Evolutionary conservation across 2,888 invertebrate genomes (phyloP).

Genomic region (Caenorhabditis becei): DNA sequence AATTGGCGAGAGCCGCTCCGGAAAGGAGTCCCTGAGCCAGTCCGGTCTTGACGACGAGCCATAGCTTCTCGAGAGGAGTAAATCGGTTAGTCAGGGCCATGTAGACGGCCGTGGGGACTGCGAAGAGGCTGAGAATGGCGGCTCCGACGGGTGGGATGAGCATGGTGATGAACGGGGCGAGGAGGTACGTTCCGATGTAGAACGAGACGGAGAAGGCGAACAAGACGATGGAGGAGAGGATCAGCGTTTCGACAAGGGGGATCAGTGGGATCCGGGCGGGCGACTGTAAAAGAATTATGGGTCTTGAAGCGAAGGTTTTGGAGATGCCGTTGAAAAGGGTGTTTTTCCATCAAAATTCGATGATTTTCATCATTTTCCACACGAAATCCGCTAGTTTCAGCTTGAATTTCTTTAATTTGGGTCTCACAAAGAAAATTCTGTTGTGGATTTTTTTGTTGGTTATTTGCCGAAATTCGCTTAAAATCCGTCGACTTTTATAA

Average conservation of each 20-base stretch:
- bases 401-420: too few relatives aligned
- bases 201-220: slow-evolving; percentile 39
- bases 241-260: slow-evolving; percentile 41
- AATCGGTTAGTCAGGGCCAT: slow-evolving; percentile 31
- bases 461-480: too few relatives aligned
- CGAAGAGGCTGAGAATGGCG: slow-evolving; percentile 27
- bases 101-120: slow-evolving; percentile 35
- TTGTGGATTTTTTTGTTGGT: too few relatives aligned
- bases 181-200: slow-evolving; percentile 29
- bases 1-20: slow-evolving; percentile 36
- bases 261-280: slow-evolving; percentile 1
- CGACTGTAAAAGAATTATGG: slow-evolving; percentile 27
- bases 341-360: too few relatives aligned
- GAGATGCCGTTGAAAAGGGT: too few relatives aligned
- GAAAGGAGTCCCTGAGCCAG: slow-evolving; percentile 39
- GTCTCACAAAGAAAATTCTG: too few relatives aligned
- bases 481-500: too few relatives aligned
- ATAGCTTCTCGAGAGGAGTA: slow-evolving; percentile 26
- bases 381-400: too few relatives aligned
- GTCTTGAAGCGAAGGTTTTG: too few relatives aligned
- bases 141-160: slow-evolving; percentile 51
- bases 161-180: slow-evolving; percentile 39
- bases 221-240: slow-evolving; percentile 37
- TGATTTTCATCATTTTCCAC: too few relatives aligned
- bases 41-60: slow-evolving; percentile 20